These are phyloP conservation scores for Drosophila histrio DNA, from an alignment of 2,888 invertebrate species.

Conservation along the genomic window DNA sequence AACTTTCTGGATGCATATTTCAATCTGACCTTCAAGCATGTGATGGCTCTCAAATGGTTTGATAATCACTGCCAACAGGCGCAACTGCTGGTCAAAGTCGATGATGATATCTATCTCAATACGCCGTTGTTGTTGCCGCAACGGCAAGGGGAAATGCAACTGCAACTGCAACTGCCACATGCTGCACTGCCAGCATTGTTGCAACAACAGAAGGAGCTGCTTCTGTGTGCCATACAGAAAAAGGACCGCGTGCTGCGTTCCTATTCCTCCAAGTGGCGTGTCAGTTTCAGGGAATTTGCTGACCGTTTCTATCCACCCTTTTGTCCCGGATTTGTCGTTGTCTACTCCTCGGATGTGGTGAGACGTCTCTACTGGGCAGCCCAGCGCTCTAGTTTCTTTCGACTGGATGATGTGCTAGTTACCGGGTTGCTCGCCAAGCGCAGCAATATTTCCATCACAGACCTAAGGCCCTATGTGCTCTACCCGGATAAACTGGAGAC, in stretches of 20 bases:
- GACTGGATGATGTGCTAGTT: conserved; percentile 47
- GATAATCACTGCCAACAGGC: conserved; percentile 88
- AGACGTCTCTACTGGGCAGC: conserved; percentile 35
- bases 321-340: conserved; percentile 45
- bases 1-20: conserved; percentile 89
- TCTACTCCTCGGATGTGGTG: conserved; percentile 45
- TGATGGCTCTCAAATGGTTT: conserved; percentile 91
- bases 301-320: conserved; percentile 34
- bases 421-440: conserved; percentile 46
- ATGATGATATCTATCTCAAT: conserved; percentile 79
- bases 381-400: conserved; percentile 29
- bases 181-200: conserved; percentile 1
- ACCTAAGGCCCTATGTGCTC: conserved; percentile 35
- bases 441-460: conserved; percentile 33
- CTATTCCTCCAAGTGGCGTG: conserved; percentile 47
- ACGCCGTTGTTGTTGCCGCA: conserved; percentile 18
- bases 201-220: conserved; percentile 1
- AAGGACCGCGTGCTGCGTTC: conserved; percentile 34
- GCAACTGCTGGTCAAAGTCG: conserved; percentile 88
- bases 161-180: neutral
- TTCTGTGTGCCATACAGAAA: conserved; percentile 10
- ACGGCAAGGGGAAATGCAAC: too few relatives aligned
- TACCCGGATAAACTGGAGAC: conserved; percentile 8
- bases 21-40: conserved; percentile 92
- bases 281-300: conserved; percentile 37